A percentile compares a stretch with the other conserved stretches of the same genome.
Evolutionary conservation across 2,888 invertebrate genomes (phyloP).

Genomic region (Tricholauxania praeusta): DNA sequence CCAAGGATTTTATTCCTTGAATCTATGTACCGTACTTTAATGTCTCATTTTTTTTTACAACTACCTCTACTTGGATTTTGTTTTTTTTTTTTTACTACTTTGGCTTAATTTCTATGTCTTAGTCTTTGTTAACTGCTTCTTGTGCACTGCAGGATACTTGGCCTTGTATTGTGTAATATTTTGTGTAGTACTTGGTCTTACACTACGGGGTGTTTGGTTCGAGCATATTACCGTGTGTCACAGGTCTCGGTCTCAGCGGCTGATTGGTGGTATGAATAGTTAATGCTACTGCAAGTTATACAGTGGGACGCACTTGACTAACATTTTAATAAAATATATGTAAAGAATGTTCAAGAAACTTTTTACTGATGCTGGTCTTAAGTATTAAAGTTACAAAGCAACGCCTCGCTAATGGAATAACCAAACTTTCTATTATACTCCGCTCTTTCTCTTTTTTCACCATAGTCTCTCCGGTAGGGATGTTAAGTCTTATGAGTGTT

Average conservation of each 20-base stretch:
- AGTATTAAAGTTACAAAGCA: too few species aligned
- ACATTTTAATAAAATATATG: too few species aligned
- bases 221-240: neutral
- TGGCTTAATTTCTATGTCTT: slow-evolving; percentile 19
- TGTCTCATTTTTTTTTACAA: neutral
- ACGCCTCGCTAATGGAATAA: too few species aligned
- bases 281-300: neutral
- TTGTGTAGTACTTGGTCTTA: neutral
- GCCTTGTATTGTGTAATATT: slow-evolving; percentile 2
- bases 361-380: too few species aligned
- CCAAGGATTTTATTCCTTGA: slow-evolving; percentile 27
- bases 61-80: neutral
- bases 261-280: neutral
- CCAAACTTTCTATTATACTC: too few species aligned
- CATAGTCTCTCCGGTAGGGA: too few species aligned
- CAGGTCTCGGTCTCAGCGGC: neutral
- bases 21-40: neutral
- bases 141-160: slow-evolving; percentile 19
- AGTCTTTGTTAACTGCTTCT: slow-evolving; percentile 27
- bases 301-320: too few species aligned
- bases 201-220: neutral
- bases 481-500: too few species aligned
- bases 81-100: slow-evolving; percentile 1
- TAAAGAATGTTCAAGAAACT: too few species aligned
- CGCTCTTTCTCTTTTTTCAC: too few species aligned